These are phyloP conservation scores for Chlorops oryzae DNA, from an alignment of 1,140 invertebrate species.

Conservation along the genomic window DNA sequence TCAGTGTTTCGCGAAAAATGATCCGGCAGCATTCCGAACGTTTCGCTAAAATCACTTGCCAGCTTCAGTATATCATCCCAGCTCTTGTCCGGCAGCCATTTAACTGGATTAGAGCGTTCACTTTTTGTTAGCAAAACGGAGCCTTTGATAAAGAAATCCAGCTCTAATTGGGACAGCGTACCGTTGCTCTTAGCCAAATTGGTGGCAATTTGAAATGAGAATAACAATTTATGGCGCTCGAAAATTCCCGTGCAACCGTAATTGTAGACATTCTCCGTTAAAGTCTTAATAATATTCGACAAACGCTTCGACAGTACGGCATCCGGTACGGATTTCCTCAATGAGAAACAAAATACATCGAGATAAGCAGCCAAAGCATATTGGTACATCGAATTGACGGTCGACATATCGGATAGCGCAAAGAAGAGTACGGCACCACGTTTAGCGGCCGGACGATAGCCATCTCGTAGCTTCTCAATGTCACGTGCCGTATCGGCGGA, in stretches of 20 bases:
- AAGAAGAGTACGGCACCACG: constrained; percentile 85
- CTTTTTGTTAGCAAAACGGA: constrained; percentile 70
- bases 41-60: constrained; percentile 59
- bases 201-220: constrained; percentile 83
- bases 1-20: constrained; percentile 56
- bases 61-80: constrained; percentile 80
- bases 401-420: constrained; percentile 77
- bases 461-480: constrained; percentile 74
- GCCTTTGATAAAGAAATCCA: constrained; percentile 90
- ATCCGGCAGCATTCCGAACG: constrained; percentile 60
- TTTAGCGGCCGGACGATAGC: constrained; percentile 73
- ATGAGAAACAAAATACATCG: constrained; percentile 71
- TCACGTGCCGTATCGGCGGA: constrained; percentile 64
- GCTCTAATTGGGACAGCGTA: constrained; percentile 59
- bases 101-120: constrained; percentile 57
- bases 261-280: constrained; percentile 81
- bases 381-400: constrained; percentile 85
- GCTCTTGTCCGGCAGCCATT: constrained; percentile 65
- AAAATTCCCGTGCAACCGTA: constrained; percentile 89
- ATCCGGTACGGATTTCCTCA: constrained; percentile 73
- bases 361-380: constrained; percentile 77
- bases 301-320: constrained; percentile 63
- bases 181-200: constrained; percentile 67
- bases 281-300: constrained; percentile 71
- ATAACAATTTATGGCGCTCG: constrained; percentile 82